Conservation (phyloP, 2,888 invertebrate species). For the Altica lythri region DNA sequence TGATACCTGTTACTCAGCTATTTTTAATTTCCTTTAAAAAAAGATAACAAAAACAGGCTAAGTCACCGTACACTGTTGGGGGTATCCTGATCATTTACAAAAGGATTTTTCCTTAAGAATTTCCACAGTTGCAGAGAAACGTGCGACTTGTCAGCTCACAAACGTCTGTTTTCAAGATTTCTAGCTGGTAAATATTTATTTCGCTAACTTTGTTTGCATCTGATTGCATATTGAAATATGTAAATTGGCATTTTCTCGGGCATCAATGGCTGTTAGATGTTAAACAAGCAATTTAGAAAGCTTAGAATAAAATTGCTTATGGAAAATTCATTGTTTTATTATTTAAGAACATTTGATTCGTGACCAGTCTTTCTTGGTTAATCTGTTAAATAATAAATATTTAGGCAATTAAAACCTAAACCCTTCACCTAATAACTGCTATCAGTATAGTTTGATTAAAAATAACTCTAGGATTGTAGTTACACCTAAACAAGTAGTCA, state of each 20-base stretch:
- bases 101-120: constrained; percentile 12
- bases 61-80: background rate
- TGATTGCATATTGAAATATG: constrained; percentile 38
- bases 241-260: constrained; percentile 31
- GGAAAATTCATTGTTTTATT: constrained; percentile 25
- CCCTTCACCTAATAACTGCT: too few species aligned
- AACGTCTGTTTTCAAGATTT: constrained; percentile 14
- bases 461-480: too few species aligned
- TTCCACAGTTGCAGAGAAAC: constrained; percentile 13
- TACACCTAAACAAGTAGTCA: too few species aligned
- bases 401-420: too few species aligned
- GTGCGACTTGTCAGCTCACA: constrained; percentile 11
- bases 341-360: constrained; percentile 3
- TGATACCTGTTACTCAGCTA: too few species aligned
- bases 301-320: constrained; percentile 9
- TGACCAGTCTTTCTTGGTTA: too few species aligned
- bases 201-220: constrained; percentile 33
- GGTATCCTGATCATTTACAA: constrained; percentile 8
- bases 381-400: too few species aligned
- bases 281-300: constrained; percentile 23
- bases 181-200: constrained; percentile 27
- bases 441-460: too few species aligned
- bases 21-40: too few species aligned
- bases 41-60: too few species aligned
- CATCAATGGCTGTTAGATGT: constrained; percentile 29